Evolutionary conservation across 2,888 invertebrate species (phyloP), one percentile per base, ranked within the genome.

Genomic region (Latheticus oryzae): DNA sequence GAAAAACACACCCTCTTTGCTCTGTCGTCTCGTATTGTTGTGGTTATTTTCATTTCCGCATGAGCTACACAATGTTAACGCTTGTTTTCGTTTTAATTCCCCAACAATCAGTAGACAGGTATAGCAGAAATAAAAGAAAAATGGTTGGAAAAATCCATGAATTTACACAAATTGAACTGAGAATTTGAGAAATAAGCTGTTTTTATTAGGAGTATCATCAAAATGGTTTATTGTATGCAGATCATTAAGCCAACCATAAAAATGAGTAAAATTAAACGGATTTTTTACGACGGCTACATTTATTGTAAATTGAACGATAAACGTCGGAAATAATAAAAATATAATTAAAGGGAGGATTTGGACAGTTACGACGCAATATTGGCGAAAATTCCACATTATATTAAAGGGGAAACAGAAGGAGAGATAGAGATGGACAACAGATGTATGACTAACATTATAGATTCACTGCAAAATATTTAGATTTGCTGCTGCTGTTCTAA

Each of bases 21-120:
- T 26, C n/a, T 21, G 11, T 16, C 35, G 35, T 28, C 37, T 23
- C 51, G 51, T 43, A 56, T 57, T 61, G 57, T 58, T 60, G 60
- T 51, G 60, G 60, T 58, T 58, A 47, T 58, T 60, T 59, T 50
- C 56, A 52, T 51, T 57, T 56, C 54, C 62, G 53, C 60, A 52
- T 53, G 56, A 63, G 50, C 56, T 55, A 45, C 45, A 40, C 43
- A 7, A 16, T 24, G 54, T 50, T 64, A 64, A 65, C 63, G 66
- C 62, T 63, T 62, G 61, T 61, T 63, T 65, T 65, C 60, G 61
- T 65, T 66, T 63, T 63, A 62, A 66, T 66, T 63, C 58, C 56
- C 47, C 40, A 16, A 38, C 58, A 58, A 58, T 52, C 45, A 35
- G 50, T 21, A n/a, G n/a, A 56, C 48, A 38, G 42, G 9, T 9